Conservation (phyloP, 2,888 invertebrate species). For the Heliconius aoede region DNA sequence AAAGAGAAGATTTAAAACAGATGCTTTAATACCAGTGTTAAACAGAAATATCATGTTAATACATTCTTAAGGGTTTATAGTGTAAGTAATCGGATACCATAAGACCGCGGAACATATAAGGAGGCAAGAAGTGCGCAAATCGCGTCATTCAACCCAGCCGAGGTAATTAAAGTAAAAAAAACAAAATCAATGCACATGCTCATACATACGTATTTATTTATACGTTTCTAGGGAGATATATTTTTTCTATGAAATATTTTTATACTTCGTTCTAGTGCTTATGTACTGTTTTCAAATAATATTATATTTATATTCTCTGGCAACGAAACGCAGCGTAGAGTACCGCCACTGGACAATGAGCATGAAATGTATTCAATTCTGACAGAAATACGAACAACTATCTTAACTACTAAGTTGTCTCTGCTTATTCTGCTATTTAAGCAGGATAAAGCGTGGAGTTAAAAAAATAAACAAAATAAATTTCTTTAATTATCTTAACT, state of each 20-base stretch:
- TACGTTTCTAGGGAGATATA: not conserved
- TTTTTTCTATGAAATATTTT: constrained; percentile 1
- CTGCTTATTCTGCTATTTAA: too few relatives aligned
- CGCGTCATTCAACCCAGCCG: constrained; percentile 34
- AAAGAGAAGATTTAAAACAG: not conserved
- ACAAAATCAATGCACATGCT: constrained; percentile 17
- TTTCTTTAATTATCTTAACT: too few relatives aligned
- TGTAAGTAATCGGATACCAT: constrained; percentile 37
- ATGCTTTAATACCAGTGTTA: constrained; percentile 11
- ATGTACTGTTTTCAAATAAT: not conserved
- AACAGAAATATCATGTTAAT: constrained; percentile 9
- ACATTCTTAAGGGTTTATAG: not conserved
- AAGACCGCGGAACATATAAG: constrained; percentile 40
- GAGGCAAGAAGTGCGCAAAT: constrained; percentile 37
- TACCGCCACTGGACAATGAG: not conserved
- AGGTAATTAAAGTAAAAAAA: constrained; percentile 41
- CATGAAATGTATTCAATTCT: not conserved
- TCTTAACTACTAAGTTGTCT: not conserved
- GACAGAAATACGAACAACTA: not conserved
- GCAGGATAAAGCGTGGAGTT: too few relatives aligned
- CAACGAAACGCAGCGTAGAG: not conserved
- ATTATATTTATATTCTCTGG: not conserved
- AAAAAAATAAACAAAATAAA: too few relatives aligned
- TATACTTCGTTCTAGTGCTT: not conserved
- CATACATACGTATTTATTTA: constrained; percentile 5